Evolutionary conservation across 2,888 invertebrate species (phyloP).

Genomic region (Cephus nigrinus): DNA sequence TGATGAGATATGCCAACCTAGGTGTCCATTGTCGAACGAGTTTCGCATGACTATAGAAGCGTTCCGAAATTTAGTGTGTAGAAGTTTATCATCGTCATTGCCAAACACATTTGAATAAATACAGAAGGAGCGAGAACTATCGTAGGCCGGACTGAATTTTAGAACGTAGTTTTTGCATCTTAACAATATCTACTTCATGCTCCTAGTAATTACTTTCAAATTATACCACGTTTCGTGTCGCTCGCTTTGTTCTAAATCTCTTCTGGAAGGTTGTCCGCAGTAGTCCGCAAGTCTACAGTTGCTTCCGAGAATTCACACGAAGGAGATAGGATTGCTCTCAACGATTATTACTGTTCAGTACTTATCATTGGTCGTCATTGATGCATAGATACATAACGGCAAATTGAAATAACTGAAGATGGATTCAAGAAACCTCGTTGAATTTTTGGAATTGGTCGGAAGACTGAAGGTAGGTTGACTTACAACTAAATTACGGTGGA

Average conservation of each 20-base stretch:
- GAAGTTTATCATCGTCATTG: neutral
- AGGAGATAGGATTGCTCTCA: too few relatives aligned
- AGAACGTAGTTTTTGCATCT: neutral
- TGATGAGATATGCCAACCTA: neutral
- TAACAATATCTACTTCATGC: neutral
- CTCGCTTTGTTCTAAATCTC: neutral
- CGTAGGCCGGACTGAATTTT: neutral
- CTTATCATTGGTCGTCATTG: neutral
- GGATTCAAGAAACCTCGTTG: constrained; percentile 35
- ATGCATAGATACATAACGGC: neutral
- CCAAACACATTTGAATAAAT: neutral
- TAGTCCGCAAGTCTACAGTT: neutral
- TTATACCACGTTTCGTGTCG: neutral
- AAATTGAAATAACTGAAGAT: neutral
- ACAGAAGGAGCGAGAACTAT: neutral
- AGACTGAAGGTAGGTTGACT: constrained; percentile 73
- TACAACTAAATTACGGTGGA: constrained; percentile 1
- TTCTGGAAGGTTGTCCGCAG: neutral
- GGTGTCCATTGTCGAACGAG: neutral
- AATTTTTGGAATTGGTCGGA: constrained; percentile 79
- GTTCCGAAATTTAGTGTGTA: neutral
- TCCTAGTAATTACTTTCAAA: neutral
- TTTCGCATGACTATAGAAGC: neutral
- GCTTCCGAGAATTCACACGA: neutral
- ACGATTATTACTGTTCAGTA: neutral